phyloP scores from a whole-genome alignment of 2,113 vertebrate genomes.

The Danionella cerebrum region DNA sequence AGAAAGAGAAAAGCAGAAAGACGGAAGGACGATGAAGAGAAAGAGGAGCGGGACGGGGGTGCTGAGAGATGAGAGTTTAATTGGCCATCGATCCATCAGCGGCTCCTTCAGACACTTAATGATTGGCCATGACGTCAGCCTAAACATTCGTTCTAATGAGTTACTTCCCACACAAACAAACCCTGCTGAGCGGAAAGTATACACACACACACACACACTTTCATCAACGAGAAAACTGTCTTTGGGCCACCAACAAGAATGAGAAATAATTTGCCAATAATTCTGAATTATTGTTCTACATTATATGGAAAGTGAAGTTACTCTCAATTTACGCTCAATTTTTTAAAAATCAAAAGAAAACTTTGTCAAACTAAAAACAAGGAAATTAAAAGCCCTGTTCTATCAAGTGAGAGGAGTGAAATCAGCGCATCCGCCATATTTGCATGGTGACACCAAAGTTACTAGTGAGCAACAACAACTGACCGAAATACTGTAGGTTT shows the following conservation, averaged over 20 bases:
- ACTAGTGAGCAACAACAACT: no score
- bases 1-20: constrained; percentile 39
- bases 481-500: no score
- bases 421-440: no score
- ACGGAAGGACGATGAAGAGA: constrained; percentile 33
- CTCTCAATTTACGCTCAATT: no score
- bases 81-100: constrained; percentile 57
- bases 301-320: no score
- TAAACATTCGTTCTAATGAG: not conserved
- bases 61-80: constrained; percentile 63
- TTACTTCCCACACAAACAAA: constrained; percentile 1
- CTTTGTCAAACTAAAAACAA: no score
- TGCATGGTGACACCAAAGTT: no score
- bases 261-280: no score
- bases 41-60: constrained; percentile 29
- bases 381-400: no score
- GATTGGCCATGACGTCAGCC: constrained; percentile 38
- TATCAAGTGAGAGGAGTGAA: no score
- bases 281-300: not conserved
- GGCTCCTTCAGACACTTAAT: constrained; percentile 21
- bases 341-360: no score
- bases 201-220: not conserved
- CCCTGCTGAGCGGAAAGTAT: not conserved
- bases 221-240: not conserved
- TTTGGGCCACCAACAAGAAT: not conserved